Base-by-base conservation (phyloP, 2,113 vertebrate genomes). In the Ageneiosus marmoratus region DNA sequence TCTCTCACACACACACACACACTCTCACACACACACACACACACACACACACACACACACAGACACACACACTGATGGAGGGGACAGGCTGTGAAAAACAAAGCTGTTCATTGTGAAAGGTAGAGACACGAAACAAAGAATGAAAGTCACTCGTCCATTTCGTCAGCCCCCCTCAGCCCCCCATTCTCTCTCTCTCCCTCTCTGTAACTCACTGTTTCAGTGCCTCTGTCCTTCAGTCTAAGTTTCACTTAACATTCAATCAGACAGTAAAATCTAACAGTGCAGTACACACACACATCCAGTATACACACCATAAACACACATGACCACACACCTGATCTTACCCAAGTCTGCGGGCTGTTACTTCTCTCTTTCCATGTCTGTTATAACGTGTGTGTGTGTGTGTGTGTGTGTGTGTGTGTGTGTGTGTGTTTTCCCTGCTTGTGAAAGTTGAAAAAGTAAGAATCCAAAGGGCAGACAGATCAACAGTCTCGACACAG, bases 41-140 rank as follows among this genome's bases (percentile, higher is more conserved):
- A 15, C 10, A 12, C 48, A 50, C 10, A 13, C 48, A 50, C 48
- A 6, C 46, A 48, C 3, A 48, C 46, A 48, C 46, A 50, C 48
- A 13, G 0, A 13, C 48, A 50, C 48, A 50, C 48, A 50, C 48
- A 55, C 15, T 69, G n/a, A 80, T 3, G 9, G 20, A 29, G 15
- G 32, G 60, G 67, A 51, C 56, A 50, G 51, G 32, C 32, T 34
- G 53, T 9, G 44, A 75, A 1, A 69, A 27, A 85, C 75, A 85
- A 75, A 74, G 83, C 65, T 51, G 20, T 24, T 46, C 80, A 85
- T 83, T 85, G 76, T 85, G 56, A 76, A 77, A 85, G 50, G 83
- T 82, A 62, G 55, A 58, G 75, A 44, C 77, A 58, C 74, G 20
- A 73, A 78, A 83, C 81, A 84, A 84, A 88, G 85, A 87, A 78